Evolutionary conservation across 2,888 invertebrate species (phyloP), one percentile per base, ranked within the genome.

Genomic region (Calliphora vomitoria): DNA sequence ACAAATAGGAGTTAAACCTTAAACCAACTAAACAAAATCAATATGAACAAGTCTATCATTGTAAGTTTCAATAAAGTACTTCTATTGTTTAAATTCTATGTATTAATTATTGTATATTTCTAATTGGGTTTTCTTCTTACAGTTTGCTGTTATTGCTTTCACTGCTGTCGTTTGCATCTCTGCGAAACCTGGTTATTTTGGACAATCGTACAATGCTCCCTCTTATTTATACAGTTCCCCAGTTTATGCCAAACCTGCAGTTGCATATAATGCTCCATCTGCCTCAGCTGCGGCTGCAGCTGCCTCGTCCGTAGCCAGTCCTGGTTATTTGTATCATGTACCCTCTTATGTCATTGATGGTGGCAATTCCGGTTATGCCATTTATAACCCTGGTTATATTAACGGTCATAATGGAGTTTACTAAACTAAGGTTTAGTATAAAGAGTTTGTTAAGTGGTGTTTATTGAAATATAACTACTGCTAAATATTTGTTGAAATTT

Each of bases 31-130:
- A 86, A 75, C 82, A 87, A 79, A 74, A 50, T 89, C 90, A 91
- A 90, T 89, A 91, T 91, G 91, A 91, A 86, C 60, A 76, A 91
- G 88, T 90, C 85, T 89, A 90, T 91, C 64, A 62, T 74, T 64
- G 69, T 80, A 82, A 86, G 82, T 82, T 18, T 60, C 66, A 53
- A 55, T 20, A 3, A 55, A 25, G 2, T 58, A 74, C 35, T 62
- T 41, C 74, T 44, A 20, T 41, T 38, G 13, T 4, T 35, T 18
- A 15, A 31, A 20, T 38, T 10, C 3, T 38, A 18, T 31, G 4
- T 60, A 58, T 58, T 53, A 18, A 55, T 35, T 35, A 35, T 4
- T 35, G 0, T 6, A 35, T 35, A 5, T 35, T 35, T 35, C 5
- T 35, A 6, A 35, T 6, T 35, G 4, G 4, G 5, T 35, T 6